Percentiles rank a stretch among this genome's conserved stretches.
Conservation (phyloP, 2,888 invertebrate species). For the Leptopterna dolabrata region DNA sequence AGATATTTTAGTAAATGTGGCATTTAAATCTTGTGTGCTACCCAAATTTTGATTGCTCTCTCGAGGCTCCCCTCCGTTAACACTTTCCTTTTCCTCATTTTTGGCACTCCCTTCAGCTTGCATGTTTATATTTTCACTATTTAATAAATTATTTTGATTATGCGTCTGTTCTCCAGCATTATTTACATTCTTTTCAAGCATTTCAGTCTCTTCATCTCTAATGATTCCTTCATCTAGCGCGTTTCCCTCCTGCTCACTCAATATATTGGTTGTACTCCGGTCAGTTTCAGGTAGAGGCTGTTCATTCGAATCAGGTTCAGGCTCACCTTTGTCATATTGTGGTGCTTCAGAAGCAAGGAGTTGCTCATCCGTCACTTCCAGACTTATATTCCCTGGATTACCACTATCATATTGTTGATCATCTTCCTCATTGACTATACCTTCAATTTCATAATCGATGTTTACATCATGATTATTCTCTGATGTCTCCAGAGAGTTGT, state of each 20-base stretch:
- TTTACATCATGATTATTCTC: background rate
- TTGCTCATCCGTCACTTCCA: background rate
- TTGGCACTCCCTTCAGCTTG: background rate
- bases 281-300: background rate
- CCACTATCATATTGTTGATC: background rate
- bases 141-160: background rate
- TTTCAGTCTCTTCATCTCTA: background rate
- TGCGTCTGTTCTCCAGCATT: slow-evolving; percentile 44
- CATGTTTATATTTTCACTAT: background rate
- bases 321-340: background rate
- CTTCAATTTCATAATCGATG: background rate
- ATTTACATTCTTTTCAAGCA: background rate
- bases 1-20: background rate
- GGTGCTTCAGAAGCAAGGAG: background rate
- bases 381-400: background rate
- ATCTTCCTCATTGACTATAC: background rate
- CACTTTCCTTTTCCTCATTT: slow-evolving; percentile 51
- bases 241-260: background rate
- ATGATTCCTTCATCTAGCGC: background rate
- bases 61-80: background rate
- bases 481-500: background rate
- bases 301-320: too few species aligned
- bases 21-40: background rate
- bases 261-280: background rate
- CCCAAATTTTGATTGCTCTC: background rate